Evolutionary conservation across 2,888 invertebrate species (phyloP), one percentile per base, ranked within the genome.

Genomic region (Margaritifera margaritifera): DNA sequence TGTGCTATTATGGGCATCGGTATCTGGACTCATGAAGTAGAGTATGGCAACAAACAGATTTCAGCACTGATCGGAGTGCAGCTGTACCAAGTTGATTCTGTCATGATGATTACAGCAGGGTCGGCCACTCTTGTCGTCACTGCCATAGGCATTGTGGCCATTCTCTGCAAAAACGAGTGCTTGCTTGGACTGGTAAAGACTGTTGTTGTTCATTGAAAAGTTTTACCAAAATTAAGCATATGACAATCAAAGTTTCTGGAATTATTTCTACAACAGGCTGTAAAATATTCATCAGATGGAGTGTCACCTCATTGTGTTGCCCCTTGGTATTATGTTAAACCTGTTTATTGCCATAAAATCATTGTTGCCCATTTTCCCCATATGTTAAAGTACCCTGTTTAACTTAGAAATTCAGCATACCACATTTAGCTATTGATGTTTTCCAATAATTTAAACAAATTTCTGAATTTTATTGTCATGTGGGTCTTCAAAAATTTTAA

Each of bases 41-140:
- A 84, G 61, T 85, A 85, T 75, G 85, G 85, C 8, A 84, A 82
- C 71, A 82, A 77, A 52, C 79, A 81, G 59, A 62, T 85, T 59
- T 83, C 84, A 3, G 77, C 73, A 25, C 77, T 85, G 42, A 78
- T 85, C 50, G 80, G 79, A 27, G 82, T 77, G 3, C 74, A 77
- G 15, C 74, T 85, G 67, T 85, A 84, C 66, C 77, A 76, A 42
- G 81, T 83, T 8, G 85, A 85, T 69, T 84, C 85, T 11, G 72
- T 81, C 52, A 74, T 85, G 69, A 72, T 84, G 77, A 82, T 85
- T 50, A 72, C 74, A n/a, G 77, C 77, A 20, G 85, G 85, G 1
- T 71, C 75, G 15, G 75, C 78, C 24, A 79, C 82, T 42, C 74
- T 84, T 6, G 53, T 78, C 51, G 74, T 84, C 68, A 82, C 82